Conservation (phyloP, 2,888 invertebrate genomes). For the Leptinotarsa juncta region DNA sequence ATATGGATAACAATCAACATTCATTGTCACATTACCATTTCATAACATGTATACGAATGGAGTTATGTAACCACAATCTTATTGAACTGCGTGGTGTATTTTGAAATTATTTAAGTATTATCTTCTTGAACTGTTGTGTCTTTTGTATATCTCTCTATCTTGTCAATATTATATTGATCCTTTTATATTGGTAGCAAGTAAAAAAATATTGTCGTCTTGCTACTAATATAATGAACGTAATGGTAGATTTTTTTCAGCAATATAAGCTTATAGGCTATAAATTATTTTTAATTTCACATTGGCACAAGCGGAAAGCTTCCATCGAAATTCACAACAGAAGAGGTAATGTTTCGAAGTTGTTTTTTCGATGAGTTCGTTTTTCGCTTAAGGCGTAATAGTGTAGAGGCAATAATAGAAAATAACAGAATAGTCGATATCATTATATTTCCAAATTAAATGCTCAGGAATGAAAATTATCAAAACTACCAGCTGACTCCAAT, state of each 20-base stretch:
- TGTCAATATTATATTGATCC: constrained; percentile 50
- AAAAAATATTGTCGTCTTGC: neutral
- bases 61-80: too few species aligned
- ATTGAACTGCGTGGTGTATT: too few species aligned
- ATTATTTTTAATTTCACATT: constrained; percentile 35
- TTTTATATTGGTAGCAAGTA: constrained; percentile 25
- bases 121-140: constrained; percentile 26
- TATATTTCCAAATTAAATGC: neutral
- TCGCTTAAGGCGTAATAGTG: constrained; percentile 47
- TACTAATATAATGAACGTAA: constrained; percentile 5
- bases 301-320: constrained; percentile 35
- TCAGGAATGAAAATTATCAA: neutral
- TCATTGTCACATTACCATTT: too few species aligned
- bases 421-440: constrained; percentile 42
- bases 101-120: constrained; percentile 31
- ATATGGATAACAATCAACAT: too few species aligned
- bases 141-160: constrained; percentile 51
- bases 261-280: constrained; percentile 45
- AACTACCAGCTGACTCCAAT: too few species aligned
- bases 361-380: constrained; percentile 39
- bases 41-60: too few species aligned
- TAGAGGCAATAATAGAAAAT: constrained; percentile 52
- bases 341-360: neutral
- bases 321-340: constrained; percentile 29
- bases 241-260: constrained; percentile 36